These are phyloP conservation scores for Chionoecetes opilio DNA, from an alignment of 1,140 invertebrate species.

Conservation along the genomic window DNA sequence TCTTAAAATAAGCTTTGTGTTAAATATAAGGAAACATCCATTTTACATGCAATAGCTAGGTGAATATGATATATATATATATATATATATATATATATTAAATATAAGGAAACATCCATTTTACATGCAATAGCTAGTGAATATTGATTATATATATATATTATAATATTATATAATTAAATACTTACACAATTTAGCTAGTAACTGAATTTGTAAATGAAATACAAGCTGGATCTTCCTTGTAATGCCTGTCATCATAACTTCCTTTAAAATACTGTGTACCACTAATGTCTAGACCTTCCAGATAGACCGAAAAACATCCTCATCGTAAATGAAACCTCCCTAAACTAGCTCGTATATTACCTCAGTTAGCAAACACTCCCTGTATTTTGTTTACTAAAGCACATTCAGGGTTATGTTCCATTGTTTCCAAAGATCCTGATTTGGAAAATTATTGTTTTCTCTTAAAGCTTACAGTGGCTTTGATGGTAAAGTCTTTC, in stretches of 20 bases:
- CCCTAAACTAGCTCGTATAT: not conserved
- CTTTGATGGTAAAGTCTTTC: constrained; percentile 70
- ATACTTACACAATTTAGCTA: too few relatives aligned
- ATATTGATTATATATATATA: too few relatives aligned
- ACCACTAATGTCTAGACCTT: not conserved
- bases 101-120: not conserved
- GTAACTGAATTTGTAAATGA: too few relatives aligned
- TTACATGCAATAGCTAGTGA: not conserved
- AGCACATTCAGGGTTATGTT: not conserved
- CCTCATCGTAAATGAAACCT: not conserved
- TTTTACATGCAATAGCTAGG: not conserved
- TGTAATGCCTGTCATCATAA: not conserved
- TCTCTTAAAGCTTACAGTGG: constrained; percentile 71
- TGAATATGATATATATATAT: too few relatives aligned
- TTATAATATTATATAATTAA: too few relatives aligned
- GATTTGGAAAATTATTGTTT: constrained; percentile 61
- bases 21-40: not conserved
- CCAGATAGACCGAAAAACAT: not conserved
- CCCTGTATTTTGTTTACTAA: constrained; percentile 19
- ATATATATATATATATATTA: too few relatives aligned
- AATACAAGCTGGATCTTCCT: not conserved
- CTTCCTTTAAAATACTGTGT: not conserved
- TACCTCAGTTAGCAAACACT: not conserved
- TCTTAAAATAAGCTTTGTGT: not conserved
- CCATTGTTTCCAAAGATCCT: not conserved